Conservation (phyloP, 2,797 vertebrate genomes). For the Hippocampus kuda region DNA sequence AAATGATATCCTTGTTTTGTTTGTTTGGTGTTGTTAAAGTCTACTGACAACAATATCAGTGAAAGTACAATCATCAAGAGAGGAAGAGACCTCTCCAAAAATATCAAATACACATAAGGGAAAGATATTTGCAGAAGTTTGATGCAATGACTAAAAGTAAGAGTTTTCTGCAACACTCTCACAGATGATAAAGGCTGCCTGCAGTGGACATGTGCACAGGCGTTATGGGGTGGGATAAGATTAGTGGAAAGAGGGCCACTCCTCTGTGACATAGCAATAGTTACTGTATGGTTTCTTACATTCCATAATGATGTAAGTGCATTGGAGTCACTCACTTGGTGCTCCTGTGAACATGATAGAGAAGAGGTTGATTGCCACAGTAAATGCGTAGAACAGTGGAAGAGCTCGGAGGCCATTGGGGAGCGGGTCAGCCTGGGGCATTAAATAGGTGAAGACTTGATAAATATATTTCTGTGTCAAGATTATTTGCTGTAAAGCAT, state of each 20-base stretch:
- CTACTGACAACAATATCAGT: slow-evolving; percentile 33
- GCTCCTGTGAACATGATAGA: slow-evolving; percentile 92
- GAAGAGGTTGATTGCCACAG: slow-evolving; percentile 87
- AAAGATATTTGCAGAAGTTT: no score
- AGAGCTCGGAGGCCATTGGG: slow-evolving; percentile 85
- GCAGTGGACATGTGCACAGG: neutral
- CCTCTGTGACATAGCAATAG: neutral
- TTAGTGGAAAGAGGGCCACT: neutral
- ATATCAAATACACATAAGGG: no score
- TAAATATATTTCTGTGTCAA: neutral
- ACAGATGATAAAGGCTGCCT: neutral
- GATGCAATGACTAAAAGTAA: neutral
- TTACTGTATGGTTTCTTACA: neutral
- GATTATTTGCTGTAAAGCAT: neutral
- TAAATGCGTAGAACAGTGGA: slow-evolving; percentile 87
- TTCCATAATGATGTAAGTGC: neutral
- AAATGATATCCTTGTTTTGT: neutral
- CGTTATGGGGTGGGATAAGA: neutral
- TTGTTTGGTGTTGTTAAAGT: neutral
- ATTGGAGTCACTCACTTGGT: slow-evolving; percentile 74
- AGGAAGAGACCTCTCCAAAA: slow-evolving; percentile 18
- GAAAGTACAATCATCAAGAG: slow-evolving; percentile 8
- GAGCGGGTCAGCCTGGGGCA: slow-evolving; percentile 76
- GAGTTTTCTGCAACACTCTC: neutral
- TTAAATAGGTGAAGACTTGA: neutral